phyloP scores from a whole-genome alignment of 1,140 invertebrate genomes.

The Neodiprion lecontei region DNA sequence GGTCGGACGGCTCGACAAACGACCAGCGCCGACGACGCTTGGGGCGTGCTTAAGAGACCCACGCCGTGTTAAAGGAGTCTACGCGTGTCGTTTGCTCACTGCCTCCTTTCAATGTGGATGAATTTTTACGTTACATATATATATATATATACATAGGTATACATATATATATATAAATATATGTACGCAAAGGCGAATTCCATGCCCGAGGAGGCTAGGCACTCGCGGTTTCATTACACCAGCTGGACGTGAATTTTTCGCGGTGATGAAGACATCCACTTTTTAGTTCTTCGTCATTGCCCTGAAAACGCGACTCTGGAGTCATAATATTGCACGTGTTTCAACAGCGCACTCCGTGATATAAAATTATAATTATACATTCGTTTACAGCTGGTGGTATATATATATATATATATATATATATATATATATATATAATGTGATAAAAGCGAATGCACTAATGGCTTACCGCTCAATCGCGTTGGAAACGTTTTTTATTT shows the following conservation, averaged over 20 bases:
- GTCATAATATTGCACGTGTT: too few relatives aligned
- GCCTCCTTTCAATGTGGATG: neutral
- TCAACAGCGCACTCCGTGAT: neutral
- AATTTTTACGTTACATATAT: too few relatives aligned
- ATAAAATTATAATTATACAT: slow-evolving; percentile 21
- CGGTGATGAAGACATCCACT: too few relatives aligned
- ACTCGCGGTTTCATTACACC: too few relatives aligned
- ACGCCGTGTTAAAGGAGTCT: neutral
- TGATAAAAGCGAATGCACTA: neutral
- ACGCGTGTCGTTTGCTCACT: neutral
- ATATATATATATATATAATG: neutral
- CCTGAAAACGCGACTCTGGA: too few relatives aligned
- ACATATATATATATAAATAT: too few relatives aligned
- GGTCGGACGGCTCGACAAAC: slow-evolving; percentile 26
- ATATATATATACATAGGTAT: too few relatives aligned
- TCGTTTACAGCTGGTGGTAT: slow-evolving; percentile 22
- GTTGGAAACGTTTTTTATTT: neutral
- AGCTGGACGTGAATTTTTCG: too few relatives aligned
- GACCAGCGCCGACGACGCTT: slow-evolving; percentile 20
- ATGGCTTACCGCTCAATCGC: slow-evolving; percentile 18
- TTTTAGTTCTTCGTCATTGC: too few relatives aligned
- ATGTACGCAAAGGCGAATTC: too few relatives aligned
- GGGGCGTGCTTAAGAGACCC: slow-evolving; percentile 1
- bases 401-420: neutral
- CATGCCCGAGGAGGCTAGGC: too few relatives aligned